Evolutionary conservation across 2,113 vertebrate species (phyloP).

Genomic region (Colinus virginianus): DNA sequence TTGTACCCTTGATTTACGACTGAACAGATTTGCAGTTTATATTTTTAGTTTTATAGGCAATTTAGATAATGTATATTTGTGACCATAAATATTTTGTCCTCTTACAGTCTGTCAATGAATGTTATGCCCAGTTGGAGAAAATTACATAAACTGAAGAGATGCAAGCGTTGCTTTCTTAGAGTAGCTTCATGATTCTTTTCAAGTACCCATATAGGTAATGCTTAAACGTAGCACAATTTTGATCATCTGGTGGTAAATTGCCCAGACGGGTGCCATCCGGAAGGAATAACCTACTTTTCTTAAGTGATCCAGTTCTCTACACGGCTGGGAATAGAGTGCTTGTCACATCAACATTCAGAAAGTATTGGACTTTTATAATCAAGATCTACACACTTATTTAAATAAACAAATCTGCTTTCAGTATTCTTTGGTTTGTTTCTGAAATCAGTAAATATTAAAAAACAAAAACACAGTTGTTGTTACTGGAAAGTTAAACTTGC

Average conservation of each 20-base stretch:
- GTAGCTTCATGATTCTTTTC: not conserved
- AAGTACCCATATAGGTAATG: not conserved
- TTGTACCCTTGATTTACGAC: conserved; percentile 44
- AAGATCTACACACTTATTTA: not conserved
- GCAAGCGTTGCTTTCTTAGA: not conserved
- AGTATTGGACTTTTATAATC: not conserved
- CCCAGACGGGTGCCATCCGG: not conserved
- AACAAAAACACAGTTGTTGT: not conserved
- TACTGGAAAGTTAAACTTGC: not conserved
- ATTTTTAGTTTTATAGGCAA: conserved; percentile 58
- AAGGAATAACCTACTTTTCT: not conserved
- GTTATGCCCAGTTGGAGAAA: not conserved
- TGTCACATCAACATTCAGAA: not conserved
- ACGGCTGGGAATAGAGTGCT: not conserved
- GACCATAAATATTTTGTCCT: not conserved
- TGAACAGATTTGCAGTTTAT: conserved; percentile 36
- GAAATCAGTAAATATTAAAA: not conserved
- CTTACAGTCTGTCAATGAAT: not conserved
- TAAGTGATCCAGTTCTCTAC: not conserved
- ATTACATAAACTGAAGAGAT: not conserved
- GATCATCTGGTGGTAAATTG: not conserved
- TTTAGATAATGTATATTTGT: conserved; percentile 37
- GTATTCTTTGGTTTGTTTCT: not conserved
- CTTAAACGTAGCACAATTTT: not conserved
- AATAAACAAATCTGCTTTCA: not conserved